Conservation (phyloP, 2,797 vertebrate genomes). For the Tolypeutes matacus region DNA sequence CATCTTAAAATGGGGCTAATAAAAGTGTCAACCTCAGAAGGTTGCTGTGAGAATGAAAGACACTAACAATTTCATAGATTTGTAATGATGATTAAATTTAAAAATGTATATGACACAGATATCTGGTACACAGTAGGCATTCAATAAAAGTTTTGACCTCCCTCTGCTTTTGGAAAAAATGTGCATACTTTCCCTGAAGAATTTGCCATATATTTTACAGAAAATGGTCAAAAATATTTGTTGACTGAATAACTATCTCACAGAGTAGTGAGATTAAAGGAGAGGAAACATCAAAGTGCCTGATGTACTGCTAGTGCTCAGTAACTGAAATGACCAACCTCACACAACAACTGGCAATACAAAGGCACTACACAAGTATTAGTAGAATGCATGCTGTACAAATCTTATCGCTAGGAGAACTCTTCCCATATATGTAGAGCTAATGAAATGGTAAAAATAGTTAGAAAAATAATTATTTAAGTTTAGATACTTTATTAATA, state of each 20-base stretch:
- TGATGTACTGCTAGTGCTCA: not conserved
- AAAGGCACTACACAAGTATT: not conserved
- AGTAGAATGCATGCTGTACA: not conserved
- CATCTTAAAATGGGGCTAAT: conserved; percentile 34
- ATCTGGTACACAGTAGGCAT: not conserved
- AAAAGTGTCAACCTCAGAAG: not conserved
- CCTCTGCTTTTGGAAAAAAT: not conserved
- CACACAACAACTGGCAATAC: not conserved
- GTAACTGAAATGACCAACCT: conserved; percentile 28
- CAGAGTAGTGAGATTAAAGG: not conserved
- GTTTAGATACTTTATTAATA: not conserved
- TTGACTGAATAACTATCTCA: conserved; percentile 23
- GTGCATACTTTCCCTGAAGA: not conserved
- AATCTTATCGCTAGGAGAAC: not conserved
- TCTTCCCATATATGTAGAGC: not conserved
- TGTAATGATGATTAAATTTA: not conserved
- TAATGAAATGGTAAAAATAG: conserved; percentile 50
- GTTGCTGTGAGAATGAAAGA: not conserved
- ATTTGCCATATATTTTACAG: not conserved
- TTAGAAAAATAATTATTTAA: conserved; percentile 49
- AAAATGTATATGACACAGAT: not conserved
- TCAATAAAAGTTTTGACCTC: conserved; percentile 14
- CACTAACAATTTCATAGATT: not conserved
- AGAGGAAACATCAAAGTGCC: not conserved
- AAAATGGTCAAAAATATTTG: conserved; percentile 29